Evolutionary conservation across 2,113 vertebrate genomes (phyloP).

Genomic region (Ardeotis arabs): DNA sequence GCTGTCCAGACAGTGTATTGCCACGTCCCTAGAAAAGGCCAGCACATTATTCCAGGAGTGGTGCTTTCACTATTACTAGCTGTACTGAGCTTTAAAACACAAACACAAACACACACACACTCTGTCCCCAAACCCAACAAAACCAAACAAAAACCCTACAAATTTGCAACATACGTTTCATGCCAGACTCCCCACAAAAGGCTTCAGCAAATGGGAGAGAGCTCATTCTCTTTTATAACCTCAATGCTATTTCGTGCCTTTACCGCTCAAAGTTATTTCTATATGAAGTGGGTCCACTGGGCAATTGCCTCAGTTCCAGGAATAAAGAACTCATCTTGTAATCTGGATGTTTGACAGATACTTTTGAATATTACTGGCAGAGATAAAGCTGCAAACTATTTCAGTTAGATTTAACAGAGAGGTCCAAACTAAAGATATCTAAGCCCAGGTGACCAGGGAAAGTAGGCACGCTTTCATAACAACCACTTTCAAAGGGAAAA

Average conservation of each 20-base stretch:
- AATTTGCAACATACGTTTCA: background rate
- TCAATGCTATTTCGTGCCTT: background rate
- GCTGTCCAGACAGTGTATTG: background rate
- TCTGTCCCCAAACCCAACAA: background rate
- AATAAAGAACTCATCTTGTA: background rate
- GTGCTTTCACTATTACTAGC: background rate
- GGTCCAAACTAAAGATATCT: background rate
- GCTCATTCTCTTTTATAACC: background rate
- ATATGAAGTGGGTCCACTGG: background rate
- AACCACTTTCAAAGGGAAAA: background rate
- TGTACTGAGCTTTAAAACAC: background rate
- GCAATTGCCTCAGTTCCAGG: background rate
- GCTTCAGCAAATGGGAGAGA: fast-evolving
- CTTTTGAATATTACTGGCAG: background rate
- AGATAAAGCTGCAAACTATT: background rate
- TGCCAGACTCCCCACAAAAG: background rate
- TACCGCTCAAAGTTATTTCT: background rate
- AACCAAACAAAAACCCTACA: background rate
- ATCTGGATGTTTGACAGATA: background rate
- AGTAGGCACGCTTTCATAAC: background rate
- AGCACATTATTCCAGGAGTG: background rate
- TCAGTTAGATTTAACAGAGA: background rate
- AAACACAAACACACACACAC: no score
- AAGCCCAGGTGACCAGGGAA: background rate
- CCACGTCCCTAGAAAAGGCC: background rate